Percentiles rank a stretch among this genome's conserved stretches.
Conservation (phyloP, 2,797 vertebrate genomes). For the Protonibea diacanthus region DNA sequence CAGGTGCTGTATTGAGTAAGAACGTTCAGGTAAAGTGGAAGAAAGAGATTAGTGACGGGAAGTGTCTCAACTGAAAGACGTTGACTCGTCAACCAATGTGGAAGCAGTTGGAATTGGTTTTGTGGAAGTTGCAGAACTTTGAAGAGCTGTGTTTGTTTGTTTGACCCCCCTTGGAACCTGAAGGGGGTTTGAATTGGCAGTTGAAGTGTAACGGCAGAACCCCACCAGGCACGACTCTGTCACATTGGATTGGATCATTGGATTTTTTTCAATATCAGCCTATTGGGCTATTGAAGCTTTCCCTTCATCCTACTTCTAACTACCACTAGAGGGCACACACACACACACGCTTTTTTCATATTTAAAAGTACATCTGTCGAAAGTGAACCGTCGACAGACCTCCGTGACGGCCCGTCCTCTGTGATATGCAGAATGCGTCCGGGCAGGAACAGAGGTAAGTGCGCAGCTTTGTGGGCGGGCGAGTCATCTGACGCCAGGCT, state of each 20-base stretch:
- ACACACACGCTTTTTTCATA: not conserved
- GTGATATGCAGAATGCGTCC: slow-evolving; percentile 92
- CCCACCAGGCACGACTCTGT: no score
- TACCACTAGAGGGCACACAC: not conserved
- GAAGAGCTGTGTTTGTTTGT: not conserved
- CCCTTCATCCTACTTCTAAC: not conserved
- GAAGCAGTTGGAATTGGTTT: not conserved
- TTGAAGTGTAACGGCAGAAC: not conserved
- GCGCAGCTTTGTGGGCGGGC: slow-evolving; percentile 81
- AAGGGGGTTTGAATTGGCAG: not conserved
- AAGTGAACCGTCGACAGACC: slow-evolving; percentile 75
- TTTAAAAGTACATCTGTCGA: not conserved
- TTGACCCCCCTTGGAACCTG: not conserved
- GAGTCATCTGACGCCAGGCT: slow-evolving; percentile 88
- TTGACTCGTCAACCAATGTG: not conserved
- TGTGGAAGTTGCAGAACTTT: not conserved
- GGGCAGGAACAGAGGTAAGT: slow-evolving; percentile 91
- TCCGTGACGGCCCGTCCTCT: slow-evolving; percentile 88
- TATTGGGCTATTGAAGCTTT: not conserved
- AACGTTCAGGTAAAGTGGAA: no score
- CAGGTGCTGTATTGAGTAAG: no score
- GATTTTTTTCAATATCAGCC: no score
- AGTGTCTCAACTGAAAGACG: not conserved
- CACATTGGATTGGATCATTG: no score
- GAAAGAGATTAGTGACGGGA: not conserved